Conservation (phyloP, 2,797 vertebrate genomes). For the Novumbra hubbsi region DNA sequence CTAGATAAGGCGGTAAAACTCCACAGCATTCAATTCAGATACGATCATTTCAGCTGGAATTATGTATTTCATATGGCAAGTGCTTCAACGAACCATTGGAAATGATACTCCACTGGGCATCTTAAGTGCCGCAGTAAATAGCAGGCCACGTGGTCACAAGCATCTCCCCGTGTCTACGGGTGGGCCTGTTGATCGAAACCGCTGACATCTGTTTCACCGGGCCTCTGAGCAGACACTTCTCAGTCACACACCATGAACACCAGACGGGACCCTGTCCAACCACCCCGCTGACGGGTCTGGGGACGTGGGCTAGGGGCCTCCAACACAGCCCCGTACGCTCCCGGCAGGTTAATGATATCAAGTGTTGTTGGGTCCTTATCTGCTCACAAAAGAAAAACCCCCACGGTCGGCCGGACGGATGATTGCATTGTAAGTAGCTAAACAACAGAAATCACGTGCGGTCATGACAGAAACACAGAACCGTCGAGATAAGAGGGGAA, state of each 20-base stretch:
- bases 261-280: constrained; percentile 16
- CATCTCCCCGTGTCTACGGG: not conserved
- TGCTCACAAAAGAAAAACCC: constrained; percentile 32
- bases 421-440: constrained; percentile 47
- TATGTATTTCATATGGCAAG: not conserved
- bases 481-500: not conserved
- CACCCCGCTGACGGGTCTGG: constrained; percentile 21
- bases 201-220: not conserved
- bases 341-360: constrained; percentile 58
- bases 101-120: not conserved
- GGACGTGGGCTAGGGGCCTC: constrained; percentile 3
- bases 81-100: not conserved
- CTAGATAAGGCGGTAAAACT: not conserved
- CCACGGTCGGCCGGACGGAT: not conserved
- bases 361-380: constrained; percentile 47
- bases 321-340: not conserved
- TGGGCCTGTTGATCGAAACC: not conserved
- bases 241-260: not conserved
- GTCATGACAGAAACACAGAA: not conserved
- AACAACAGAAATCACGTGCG: constrained; percentile 8
- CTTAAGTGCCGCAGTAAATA: not conserved
- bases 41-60: not conserved
- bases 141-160: not conserved
- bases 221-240: constrained; percentile 40
- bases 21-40: not conserved